Percentiles rank a stretch among this genome's conserved stretches.
These are phyloP conservation scores for Suricata suricatta DNA, from an alignment of 2,113 vertebrate genomes.

Conservation along the genomic window DNA sequence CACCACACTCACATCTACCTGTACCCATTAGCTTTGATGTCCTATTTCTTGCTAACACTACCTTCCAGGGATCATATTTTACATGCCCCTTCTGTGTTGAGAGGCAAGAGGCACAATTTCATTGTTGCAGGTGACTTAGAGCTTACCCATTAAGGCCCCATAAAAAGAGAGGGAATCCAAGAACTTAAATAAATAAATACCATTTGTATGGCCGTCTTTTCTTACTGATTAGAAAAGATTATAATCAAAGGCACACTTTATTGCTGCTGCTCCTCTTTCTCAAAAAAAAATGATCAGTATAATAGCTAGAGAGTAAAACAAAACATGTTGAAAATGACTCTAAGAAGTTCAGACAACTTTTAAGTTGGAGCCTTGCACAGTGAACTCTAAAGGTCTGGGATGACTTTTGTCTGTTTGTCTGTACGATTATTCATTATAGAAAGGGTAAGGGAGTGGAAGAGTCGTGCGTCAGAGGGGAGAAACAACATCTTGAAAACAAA, in stretches of 20 bases:
- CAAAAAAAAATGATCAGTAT: not conserved
- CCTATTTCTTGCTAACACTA: not conserved
- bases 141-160: not conserved
- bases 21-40: not conserved
- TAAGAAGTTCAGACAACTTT: not conserved
- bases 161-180: not conserved
- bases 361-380: not conserved
- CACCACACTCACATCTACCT: not conserved
- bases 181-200: not conserved
- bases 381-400: not conserved
- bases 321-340: not conserved
- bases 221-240: not conserved
- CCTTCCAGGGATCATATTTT: not conserved
- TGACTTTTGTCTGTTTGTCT: not conserved
- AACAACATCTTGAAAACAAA: conserved; percentile 37
- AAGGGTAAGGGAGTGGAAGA: not conserved
- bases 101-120: not conserved
- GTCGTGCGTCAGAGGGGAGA: not conserved
- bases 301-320: not conserved
- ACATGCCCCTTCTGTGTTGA: not conserved
- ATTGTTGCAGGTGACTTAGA: not conserved
- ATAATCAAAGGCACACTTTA: not conserved
- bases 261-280: not conserved
- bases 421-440: not conserved
- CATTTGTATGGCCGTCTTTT: not conserved